These are phyloP conservation scores for Cololabis saira DNA, from an alignment of 2,113 vertebrate species.

Conservation along the genomic window DNA sequence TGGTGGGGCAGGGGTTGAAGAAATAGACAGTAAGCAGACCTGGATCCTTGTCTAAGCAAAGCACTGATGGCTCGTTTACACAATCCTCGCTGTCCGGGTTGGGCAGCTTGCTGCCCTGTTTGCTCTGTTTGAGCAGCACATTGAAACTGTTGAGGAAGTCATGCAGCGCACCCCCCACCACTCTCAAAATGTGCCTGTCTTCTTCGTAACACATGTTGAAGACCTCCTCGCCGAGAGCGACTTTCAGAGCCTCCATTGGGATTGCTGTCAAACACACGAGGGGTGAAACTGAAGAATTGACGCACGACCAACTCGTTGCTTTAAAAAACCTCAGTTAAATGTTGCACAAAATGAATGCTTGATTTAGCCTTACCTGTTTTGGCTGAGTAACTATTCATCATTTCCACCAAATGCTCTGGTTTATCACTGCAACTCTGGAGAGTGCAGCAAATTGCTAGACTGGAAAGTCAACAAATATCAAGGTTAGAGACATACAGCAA, in stretches of 20 bases:
- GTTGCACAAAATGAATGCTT: not conserved
- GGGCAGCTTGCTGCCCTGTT: constrained; percentile 86
- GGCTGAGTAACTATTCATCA: constrained; percentile 85
- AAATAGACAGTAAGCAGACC: constrained; percentile 93
- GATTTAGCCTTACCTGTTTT: constrained; percentile 84
- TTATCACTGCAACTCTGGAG: constrained; percentile 80
- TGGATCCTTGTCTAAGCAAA: constrained; percentile 95
- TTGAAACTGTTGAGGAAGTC: constrained; percentile 99
- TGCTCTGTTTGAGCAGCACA: constrained; percentile 93
- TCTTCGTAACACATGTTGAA: constrained; percentile 96
- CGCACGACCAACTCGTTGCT: not conserved
- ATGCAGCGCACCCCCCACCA: constrained; percentile 94
- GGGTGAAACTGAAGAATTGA: constrained; percentile 1
- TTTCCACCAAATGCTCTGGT: constrained; percentile 86
- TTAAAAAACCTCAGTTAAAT: not conserved
- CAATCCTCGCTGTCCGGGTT: constrained; percentile 62
- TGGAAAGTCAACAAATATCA: constrained; percentile 55
- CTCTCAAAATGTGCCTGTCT: constrained; percentile 91
- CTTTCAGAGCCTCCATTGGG: constrained; percentile 83
- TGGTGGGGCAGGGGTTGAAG: constrained; percentile 90
- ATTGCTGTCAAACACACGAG: constrained; percentile 80
- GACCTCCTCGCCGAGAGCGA: constrained; percentile 90
- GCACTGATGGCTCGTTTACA: constrained; percentile 90
- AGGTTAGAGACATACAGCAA: not conserved
- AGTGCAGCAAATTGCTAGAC: constrained; percentile 61